phyloP scores from a whole-genome alignment of 2,797 vertebrate species.

The Coracias cyanogaster region DNA sequence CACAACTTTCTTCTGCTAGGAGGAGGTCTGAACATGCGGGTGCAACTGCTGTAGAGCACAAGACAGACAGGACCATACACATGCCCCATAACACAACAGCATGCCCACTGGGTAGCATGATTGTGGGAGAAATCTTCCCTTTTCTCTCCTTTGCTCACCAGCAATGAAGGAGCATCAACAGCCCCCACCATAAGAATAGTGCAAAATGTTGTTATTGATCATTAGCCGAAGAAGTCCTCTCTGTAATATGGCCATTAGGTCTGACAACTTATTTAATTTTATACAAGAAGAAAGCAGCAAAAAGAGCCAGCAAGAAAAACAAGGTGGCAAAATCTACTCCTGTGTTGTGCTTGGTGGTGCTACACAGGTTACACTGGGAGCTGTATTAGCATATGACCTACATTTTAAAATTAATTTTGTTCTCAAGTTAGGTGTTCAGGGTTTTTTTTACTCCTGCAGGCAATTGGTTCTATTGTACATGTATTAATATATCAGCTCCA shows the following conservation, averaged over 20 bases:
- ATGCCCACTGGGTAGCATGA: not conserved
- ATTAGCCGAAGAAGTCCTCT: not conserved
- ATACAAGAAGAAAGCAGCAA: not conserved
- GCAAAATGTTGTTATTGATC: not conserved
- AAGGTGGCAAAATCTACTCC: not conserved
- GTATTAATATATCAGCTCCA: constrained; percentile 55
- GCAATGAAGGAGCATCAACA: not conserved
- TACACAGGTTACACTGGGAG: constrained; percentile 42
- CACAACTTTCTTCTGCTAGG: not conserved
- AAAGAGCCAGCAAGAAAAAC: not conserved
- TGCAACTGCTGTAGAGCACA: not conserved
- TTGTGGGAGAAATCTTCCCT: not conserved
- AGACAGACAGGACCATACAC: not conserved
- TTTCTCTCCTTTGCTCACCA: not conserved
- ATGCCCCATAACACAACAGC: not conserved
- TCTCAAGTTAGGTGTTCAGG: constrained; percentile 58
- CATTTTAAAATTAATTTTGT: constrained; percentile 66
- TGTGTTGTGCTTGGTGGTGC: not conserved
- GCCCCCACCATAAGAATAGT: not conserved
- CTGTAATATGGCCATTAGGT: not conserved
- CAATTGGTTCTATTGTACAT: constrained; percentile 53
- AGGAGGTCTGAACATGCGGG: not conserved
- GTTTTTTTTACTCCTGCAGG: constrained; percentile 29
- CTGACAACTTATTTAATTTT: not conserved
- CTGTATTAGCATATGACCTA: constrained; percentile 70